Evolutionary conservation across 2,888 invertebrate species (phyloP), one percentile per base, ranked within the genome.

Genomic region (Hirtodrosophila duncani): DNA sequence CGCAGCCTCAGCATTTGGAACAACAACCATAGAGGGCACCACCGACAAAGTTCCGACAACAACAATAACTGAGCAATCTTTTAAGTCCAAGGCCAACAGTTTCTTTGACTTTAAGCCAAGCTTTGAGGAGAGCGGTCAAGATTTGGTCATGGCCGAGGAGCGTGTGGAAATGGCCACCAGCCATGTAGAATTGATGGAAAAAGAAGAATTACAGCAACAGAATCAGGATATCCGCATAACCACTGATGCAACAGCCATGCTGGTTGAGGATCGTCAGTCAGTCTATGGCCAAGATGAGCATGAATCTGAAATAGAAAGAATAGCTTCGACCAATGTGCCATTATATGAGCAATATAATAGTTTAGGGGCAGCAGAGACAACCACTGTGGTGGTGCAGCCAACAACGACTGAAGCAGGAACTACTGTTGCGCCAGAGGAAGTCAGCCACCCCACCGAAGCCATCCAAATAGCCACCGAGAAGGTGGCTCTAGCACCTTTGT

Each of bases 131-230:
- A 0, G 21, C 13, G n/a, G n/a, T n/a, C n/a, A n/a, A 1, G 52
- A 52, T 26, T 6, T 53, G 36, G 16, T 31, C n/a, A 21, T 36
- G 36, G 30, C 21, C 10, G 52, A 43, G 17, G 43, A 36, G 20
- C 17, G 26, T 2, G 49, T 39, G 38, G 26, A 39, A 8, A 31
- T 33, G n/a, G n/a, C n/a, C n/a, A n/a, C n/a, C n/a, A n/a, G n/a
- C n/a, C n/a, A n/a, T n/a, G n/a, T n/a, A n/a, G n/a, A n/a, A n/a
- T n/a, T n/a, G n/a, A n/a, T n/a, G n/a, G n/a, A n/a, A n/a, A n/a
- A n/a, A n/a, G n/a, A n/a, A n/a, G n/a, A n/a, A n/a, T n/a, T n/a
- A n/a, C n/a, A n/a, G n/a, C n/a, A n/a, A n/a, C n/a, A n/a, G n/a
- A n/a, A n/a, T n/a, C n/a, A n/a, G n/a, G n/a, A n/a, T n/a, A n/a